Evolutionary conservation across 2,888 invertebrate genomes (phyloP).

Genomic region (Gortyna flavago): DNA sequence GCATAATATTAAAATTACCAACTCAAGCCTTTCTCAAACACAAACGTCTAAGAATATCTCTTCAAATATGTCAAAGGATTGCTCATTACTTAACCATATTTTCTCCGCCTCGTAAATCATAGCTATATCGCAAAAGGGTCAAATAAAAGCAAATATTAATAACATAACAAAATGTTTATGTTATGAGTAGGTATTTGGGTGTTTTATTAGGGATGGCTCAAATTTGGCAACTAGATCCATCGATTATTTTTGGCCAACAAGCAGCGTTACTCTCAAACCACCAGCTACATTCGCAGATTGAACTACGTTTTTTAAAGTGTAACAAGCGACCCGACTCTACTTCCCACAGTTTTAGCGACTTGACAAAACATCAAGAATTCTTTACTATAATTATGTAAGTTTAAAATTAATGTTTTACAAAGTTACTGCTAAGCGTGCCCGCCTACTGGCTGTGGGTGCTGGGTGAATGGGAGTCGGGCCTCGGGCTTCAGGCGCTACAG

Average conservation of each 20-base stretch:
- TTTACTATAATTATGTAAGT: not conserved
- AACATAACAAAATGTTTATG: conserved; percentile 24
- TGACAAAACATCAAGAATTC: not conserved
- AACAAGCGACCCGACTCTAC: not conserved
- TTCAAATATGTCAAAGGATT: conserved; percentile 32
- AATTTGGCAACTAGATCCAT: not conserved
- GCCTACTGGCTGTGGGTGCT: too few relatives aligned
- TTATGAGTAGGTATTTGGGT: not conserved
- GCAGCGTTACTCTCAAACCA: not conserved
- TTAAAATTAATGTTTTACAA: too few relatives aligned
- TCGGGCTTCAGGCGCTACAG: too few relatives aligned
- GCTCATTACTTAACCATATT: conserved; percentile 2
- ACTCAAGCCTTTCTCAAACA: conserved; percentile 6
- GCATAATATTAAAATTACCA: conserved; percentile 31
- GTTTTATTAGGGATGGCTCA: conserved; percentile 2
- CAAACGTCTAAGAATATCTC: conserved; percentile 9
- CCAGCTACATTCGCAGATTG: not conserved
- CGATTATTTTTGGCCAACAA: not conserved
- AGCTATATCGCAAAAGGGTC: conserved; percentile 13
- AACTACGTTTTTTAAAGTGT: not conserved
- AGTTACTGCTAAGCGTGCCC: too few relatives aligned
- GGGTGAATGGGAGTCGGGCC: too few relatives aligned
- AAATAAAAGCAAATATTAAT: conserved; percentile 28
- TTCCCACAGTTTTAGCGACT: not conserved
- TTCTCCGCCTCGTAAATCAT: conserved; percentile 15